Base-by-base conservation (phyloP, 2,888 invertebrate species). In the Tenthredo notha region DNA sequence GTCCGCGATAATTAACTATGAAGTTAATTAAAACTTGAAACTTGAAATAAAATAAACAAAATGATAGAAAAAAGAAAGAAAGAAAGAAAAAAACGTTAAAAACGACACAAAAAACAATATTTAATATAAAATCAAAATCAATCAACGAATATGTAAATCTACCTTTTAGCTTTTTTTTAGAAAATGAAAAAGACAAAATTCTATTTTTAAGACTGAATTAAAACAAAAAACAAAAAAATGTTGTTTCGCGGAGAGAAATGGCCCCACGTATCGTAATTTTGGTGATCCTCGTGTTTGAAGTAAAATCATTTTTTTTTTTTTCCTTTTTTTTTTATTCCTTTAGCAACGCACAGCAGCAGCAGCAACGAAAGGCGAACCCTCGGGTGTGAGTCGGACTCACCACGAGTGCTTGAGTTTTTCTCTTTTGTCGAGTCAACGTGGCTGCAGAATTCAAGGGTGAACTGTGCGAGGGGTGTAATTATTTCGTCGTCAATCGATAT, bases 361-460 rank as follows among this genome's bases (percentile, higher is more conserved):
- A 50, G 37, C 25, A 61, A 70, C 70, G 72, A 43, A 67, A 67
- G 18, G 70, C n/a, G 72, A 74, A 74, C 72, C 72, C 72, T 74
- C 72, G 72, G 25, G 40, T 74, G n/a, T 74, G 40, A 74, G 72
- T 43, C 29, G 72, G 72, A 74, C 43, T 74, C 43, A 40, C 37
- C 37, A n/a, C 40, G 72, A 74, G 72, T 74, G 12, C 72, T 74
- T 74, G 40, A 74, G 72, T 29, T 67, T 74, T 43, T 74, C 18
- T 74, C 43, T 74, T 74, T 43, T 74, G 72, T 43, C 72, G 72
- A 74, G 72, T 40, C 72, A 74, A 74, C 72, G 43, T 74, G 72
- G 72, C 43, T 74, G 72, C 40, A 74, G 43, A 74, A 74, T 74
- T 74, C 72, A 29, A 74, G 72, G 72, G 72, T 74, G 72, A 74